phyloP scores from a whole-genome alignment of 53 echinoderm and acorn worm genomes.

The Astropecten irregularis region DNA sequence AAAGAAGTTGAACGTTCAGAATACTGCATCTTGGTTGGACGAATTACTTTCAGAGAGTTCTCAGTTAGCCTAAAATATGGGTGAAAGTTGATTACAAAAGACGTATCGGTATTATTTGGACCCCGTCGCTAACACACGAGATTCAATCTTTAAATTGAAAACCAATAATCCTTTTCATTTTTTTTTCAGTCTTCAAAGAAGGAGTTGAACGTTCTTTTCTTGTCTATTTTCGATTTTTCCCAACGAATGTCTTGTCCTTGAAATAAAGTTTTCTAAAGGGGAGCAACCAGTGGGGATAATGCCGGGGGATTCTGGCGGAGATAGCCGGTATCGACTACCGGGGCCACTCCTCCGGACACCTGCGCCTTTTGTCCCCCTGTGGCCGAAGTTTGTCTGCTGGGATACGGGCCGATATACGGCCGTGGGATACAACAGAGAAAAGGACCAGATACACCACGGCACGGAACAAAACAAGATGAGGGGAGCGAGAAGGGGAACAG shows the following conservation, averaged over 20 bases:
- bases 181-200: neutral
- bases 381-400: neutral
- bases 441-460: neutral
- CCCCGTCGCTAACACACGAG: neutral
- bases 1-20: neutral
- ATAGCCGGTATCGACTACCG: constrained; percentile 14
- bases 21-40: too few relatives aligned
- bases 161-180: neutral
- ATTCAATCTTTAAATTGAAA: constrained; percentile 19
- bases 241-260: constrained; percentile 20
- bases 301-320: neutral
- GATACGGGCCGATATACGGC: neutral
- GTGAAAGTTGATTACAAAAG: neutral
- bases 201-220: neutral
- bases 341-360: constrained; percentile 5
- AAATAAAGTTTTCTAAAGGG: neutral
- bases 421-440: neutral
- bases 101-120: neutral
- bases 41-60: too few relatives aligned
- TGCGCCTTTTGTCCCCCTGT: constrained; percentile 27
- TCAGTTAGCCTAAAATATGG: too few relatives aligned
- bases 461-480: constrained; percentile 12
- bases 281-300: neutral
- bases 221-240: constrained; percentile 34
- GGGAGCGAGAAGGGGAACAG: neutral